Conservation (phyloP, 2,113 vertebrate genomes). For the Anthoscopus minutus region DNA sequence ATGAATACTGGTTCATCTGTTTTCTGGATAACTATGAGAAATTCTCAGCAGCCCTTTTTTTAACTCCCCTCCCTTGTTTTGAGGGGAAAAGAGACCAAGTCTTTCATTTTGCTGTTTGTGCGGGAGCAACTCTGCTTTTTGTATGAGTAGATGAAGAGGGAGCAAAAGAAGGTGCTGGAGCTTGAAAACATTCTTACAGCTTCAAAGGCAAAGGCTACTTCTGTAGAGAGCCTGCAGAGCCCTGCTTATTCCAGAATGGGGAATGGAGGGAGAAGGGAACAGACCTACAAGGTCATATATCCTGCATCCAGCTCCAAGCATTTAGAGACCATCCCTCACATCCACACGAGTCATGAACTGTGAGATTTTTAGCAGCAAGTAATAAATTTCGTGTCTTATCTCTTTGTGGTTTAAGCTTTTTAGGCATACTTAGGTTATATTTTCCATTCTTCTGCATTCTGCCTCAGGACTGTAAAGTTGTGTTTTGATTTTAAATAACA, state of each 20-base stretch:
- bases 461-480: neutral
- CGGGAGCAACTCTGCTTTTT: neutral
- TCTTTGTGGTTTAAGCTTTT: neutral
- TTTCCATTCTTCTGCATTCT: neutral
- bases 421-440: neutral
- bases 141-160: neutral
- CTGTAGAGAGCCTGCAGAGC: neutral
- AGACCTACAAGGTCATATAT: neutral
- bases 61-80: accelerated
- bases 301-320: neutral
- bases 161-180: neutral
- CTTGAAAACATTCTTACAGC: neutral
- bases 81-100: neutral
- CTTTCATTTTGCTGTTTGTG: neutral
- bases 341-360: neutral
- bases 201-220: neutral
- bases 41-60: neutral
- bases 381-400: neutral
- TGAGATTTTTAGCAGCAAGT: neutral
- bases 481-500: neutral
- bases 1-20: neutral
- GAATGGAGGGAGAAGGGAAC: neutral
- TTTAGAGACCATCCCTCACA: neutral
- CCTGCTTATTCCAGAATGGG: neutral
- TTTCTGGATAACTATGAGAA: neutral